Evolutionary conservation across 2,797 vertebrate species (phyloP), one percentile per base, ranked within the genome.

Genomic region (Rhynchonycteris naso): DNA sequence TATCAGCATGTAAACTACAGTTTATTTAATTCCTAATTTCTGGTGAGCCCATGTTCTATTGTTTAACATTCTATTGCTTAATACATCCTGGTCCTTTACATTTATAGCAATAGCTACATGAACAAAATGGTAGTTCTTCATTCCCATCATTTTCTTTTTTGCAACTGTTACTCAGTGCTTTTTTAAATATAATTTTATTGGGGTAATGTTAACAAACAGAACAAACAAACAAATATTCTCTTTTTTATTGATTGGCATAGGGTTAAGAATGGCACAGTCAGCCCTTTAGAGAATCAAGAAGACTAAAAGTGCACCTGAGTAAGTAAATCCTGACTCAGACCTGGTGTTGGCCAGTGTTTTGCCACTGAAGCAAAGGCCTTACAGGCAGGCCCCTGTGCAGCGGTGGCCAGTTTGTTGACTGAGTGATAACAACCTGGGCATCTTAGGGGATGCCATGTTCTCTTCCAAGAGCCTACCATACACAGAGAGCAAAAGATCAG

Each of bases 401-500:
- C 28, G 12, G 30, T 54, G 52, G 30, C 11, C 43, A 61, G 33
- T 82, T 82, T 38, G 19, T 43, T 88, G 58, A 9, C 35, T 26
- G 35, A 88, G 43, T 56, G 50, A 54, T 66, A 81, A 88, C 35
- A 85, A 69, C 38, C 18, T n/a, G 58, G 84, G 13, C 15, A 74
- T 86, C 84, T 89, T 59, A 71, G 59, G 83, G 50, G 75, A 83
- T 76, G 69, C 33, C 66, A 33, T 12, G 30, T 86, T 93, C 30
- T 43, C 47, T 86, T 88, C 33, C 61, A 91, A 96, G 47, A 82
- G 56, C 19, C 75, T 47, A 50, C 63, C 81, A 76, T 71, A 75
- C 68, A 88, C 68, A 74, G 78, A 94, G 72, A 88, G 50, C 30
- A 90, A 85, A 94, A 59, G 90, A 94, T 81, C 86, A 86, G 61